These are phyloP conservation scores for Drosophila imparisetae DNA, from an alignment of 2,888 invertebrate species.

Conservation along the genomic window DNA sequence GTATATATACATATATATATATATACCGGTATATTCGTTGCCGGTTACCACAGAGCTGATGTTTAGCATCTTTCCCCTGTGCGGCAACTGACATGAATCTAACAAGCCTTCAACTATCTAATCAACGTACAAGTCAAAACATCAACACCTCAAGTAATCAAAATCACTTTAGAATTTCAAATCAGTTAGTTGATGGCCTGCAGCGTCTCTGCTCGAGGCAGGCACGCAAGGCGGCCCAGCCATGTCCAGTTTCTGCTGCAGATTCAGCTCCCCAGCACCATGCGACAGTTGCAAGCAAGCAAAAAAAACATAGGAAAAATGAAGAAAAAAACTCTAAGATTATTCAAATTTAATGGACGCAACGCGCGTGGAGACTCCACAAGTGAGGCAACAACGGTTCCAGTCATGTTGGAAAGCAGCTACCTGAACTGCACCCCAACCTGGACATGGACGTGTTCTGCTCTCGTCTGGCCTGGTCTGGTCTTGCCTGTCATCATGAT, in stretches of 20 bases:
- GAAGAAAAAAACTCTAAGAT: constrained; percentile 55
- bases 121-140: constrained; percentile 80
- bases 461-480: constrained; percentile 20
- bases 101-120: constrained; percentile 77
- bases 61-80: constrained; percentile 5
- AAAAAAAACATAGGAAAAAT: constrained; percentile 35
- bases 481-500: constrained; percentile 81
- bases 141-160: constrained; percentile 80
- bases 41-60: not conserved
- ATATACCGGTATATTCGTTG: constrained; percentile 22
- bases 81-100: constrained; percentile 70
- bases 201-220: constrained; percentile 38
- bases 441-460: constrained; percentile 5
- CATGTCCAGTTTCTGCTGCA: constrained; percentile 35
- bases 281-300: constrained; percentile 59
- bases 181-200: constrained; percentile 70
- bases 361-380: constrained; percentile 65
- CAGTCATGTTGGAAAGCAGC: constrained; percentile 52
- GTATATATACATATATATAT: not conserved
- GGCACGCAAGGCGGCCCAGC: constrained; percentile 49
- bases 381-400: constrained; percentile 57
- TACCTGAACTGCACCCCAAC: constrained; percentile 37
- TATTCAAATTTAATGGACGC: constrained; percentile 80
- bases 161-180: constrained; percentile 80
- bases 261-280: constrained; percentile 30